These are phyloP conservation scores for Nysson spinosus DNA, from an alignment of 2,888 invertebrate genomes.

Conservation along the genomic window DNA sequence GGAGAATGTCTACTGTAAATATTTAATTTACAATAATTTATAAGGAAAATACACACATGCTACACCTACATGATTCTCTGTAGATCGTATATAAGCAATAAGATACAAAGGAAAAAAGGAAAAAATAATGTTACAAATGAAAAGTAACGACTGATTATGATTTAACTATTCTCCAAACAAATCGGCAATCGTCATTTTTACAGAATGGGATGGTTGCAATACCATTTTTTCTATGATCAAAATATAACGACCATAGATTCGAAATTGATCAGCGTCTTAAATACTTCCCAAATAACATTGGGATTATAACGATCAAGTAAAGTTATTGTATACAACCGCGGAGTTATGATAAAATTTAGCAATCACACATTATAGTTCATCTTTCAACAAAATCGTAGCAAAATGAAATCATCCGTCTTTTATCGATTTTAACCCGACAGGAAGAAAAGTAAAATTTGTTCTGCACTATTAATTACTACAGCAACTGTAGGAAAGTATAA, in stretches of 20 bases:
- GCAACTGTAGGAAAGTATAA: slow-evolving; percentile 52
- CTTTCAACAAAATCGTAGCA: slow-evolving; percentile 22
- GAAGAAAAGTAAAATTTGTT: slow-evolving; percentile 25
- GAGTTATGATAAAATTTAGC: slow-evolving; percentile 16
- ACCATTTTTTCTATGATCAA: no score
- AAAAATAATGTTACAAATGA: slow-evolving; percentile 49
- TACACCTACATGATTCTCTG: slow-evolving; percentile 55
- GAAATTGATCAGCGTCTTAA: slow-evolving; percentile 18
- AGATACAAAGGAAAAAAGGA: slow-evolving; percentile 40
- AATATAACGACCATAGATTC: not conserved
- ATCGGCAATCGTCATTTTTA: no score
- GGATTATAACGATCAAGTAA: slow-evolving; percentile 9
- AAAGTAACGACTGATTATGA: no score
- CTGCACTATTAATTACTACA: slow-evolving; percentile 37
- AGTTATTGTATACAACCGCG: slow-evolving; percentile 5
- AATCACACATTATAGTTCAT: slow-evolving; percentile 21
- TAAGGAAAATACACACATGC: slow-evolving; percentile 65
- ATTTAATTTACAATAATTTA: slow-evolving; percentile 65
- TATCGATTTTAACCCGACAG: no score
- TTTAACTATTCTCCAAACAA: slow-evolving; percentile 9
- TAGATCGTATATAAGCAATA: slow-evolving; percentile 42
- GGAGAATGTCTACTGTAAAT: slow-evolving; percentile 54
- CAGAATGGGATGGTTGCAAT: no score
- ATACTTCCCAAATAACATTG: slow-evolving; percentile 16
- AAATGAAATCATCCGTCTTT: not conserved